Evolutionary conservation across 2,888 invertebrate species (phyloP), one percentile per base, ranked within the genome.

Genomic region (Drosophila vallismaia): DNA sequence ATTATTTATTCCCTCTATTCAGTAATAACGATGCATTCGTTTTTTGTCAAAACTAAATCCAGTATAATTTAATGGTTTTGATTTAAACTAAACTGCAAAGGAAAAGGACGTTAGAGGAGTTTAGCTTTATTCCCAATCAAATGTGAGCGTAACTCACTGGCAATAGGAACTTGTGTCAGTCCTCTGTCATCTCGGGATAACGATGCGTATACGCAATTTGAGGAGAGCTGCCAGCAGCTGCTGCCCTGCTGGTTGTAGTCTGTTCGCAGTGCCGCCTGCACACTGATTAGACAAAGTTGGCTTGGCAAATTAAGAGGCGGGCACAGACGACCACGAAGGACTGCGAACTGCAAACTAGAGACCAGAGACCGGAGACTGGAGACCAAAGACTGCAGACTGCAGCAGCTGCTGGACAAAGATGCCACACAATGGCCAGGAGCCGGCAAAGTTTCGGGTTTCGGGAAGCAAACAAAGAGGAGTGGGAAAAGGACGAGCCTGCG

Each of bases 401-500:
- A 63, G 36, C 68, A 58, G 49, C 60, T 60, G 63, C 45, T 33
- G 14, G 14, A 14, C 60, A 38, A 50, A 42, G 28, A 58, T 33
- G 62, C 58, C 49, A 49, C 62, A 58, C 62, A 58, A 58, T 58
- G 62, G 49, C 62, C 58, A 45, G 50, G 51, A 63, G 63, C 12
- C 58, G 58, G 31, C 29, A 46, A 64, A 64, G 60, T 64, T 64
- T 46, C 33, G 24, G 31, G 48, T 10, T 44, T 44, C 24, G 19
- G 19, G 10, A 8, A 44, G 44, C 24, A 44, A 24, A 24, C 51
- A 29, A 38, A 24, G 38, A 8, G n/a, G 14, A n/a, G 29, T 5
- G n/a, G 54, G 29, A n/a, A 54, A 79, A 74, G 45, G 59, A 4
- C 60, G 75, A 76, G 76, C 71, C 73, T 78, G 76, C 63, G 81